Base-by-base conservation (phyloP, 1,140 invertebrate species). In the Heliconius hewitsoni region DNA sequence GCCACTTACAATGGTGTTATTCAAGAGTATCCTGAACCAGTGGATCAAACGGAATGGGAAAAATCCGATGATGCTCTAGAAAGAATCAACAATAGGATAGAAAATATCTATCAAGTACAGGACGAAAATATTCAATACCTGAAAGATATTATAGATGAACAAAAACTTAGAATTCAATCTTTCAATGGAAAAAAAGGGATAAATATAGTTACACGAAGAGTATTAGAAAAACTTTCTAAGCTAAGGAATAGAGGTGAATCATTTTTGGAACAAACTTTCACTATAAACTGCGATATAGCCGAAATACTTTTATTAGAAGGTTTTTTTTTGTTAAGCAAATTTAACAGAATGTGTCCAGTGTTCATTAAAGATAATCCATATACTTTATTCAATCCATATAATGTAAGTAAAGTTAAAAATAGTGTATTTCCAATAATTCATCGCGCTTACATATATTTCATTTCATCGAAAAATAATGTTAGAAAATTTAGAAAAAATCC, bases 331-430 rank as follows among this genome's bases (percentile, higher is more conserved):
- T 81, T 95, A 6, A 96, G 96, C 84, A 94, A 95, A 82, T 96
- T 96, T 86, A 93, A 95, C 55, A 92, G 95, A 50, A 94, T 94
- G 83, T 96, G 96, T 88, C 96, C 96, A 0, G 95, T 96, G 0
- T 95, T 95, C 85, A 89, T 95, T 37, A 95, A 84, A 83, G 90
- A 95, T 81, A 91, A 94, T 74, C 85, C 93, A 37, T 87, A 90
- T 76, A 84, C 93, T 3, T 84, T 96, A 72, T 91, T 82, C 8
- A 91, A 95, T 79, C 94, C 95, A 78, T 96, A 93, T 84, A 89
- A 93, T 74, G 85, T 94, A 13, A 82, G 86, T 66, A 95, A 94
- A 80, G 74, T 80, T 39, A 89, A 88, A 55, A 87, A 89, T 30
- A 87, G 94, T 66, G 79, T 96, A 27, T 95, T 89, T 88, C 93